A percentile compares a stretch with the other conserved stretches of the same genome.
Conservation (phyloP, 2,888 invertebrate genomes). For the Cephus pygmeus region DNA sequence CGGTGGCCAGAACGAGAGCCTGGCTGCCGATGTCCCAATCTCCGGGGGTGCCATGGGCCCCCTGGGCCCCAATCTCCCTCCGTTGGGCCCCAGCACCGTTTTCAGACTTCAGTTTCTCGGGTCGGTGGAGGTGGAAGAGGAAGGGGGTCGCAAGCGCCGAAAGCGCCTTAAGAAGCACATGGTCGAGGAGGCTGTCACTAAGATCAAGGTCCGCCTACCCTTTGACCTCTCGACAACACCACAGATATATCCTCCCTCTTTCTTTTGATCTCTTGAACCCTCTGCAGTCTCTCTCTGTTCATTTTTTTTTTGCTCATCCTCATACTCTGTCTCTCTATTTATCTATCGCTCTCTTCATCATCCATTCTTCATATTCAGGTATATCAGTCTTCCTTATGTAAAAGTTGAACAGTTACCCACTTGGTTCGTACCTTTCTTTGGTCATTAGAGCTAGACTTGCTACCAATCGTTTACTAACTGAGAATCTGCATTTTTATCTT, state of each 20-base stretch:
- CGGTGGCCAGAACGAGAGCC: conserved; percentile 52
- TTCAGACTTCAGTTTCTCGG: conserved; percentile 87
- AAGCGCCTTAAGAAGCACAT: conserved; percentile 87
- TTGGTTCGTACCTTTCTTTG: conserved; percentile 6
- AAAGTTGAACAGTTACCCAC: conserved; percentile 2
- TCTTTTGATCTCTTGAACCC: conserved; percentile 33
- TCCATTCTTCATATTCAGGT: not conserved
- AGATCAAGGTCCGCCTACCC: conserved; percentile 80
- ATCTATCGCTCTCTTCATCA: not conserved
- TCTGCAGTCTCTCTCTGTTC: conserved; percentile 29
- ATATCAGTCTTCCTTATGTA: not conserved
- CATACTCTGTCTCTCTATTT: not conserved
- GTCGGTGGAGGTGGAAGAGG: conserved; percentile 87
- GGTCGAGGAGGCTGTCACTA: conserved; percentile 88
- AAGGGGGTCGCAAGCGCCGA: conserved; percentile 76
- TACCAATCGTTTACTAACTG: conserved; percentile 31
- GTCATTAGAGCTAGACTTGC: not conserved
- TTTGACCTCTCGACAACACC: conserved; percentile 11
- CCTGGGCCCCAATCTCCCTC: conserved; percentile 56
- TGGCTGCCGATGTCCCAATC: conserved; percentile 17
- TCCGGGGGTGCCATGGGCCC: conserved; percentile 45
- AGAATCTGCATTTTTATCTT: conserved; percentile 47
- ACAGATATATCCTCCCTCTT: not conserved
- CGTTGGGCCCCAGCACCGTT: conserved; percentile 70
- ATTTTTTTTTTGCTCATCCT: conserved; percentile 16